A percentile compares a stretch with the other conserved stretches of the same genome.
Conservation (phyloP, 2,797 vertebrate species). For the Benthosema pterotum region DNA sequence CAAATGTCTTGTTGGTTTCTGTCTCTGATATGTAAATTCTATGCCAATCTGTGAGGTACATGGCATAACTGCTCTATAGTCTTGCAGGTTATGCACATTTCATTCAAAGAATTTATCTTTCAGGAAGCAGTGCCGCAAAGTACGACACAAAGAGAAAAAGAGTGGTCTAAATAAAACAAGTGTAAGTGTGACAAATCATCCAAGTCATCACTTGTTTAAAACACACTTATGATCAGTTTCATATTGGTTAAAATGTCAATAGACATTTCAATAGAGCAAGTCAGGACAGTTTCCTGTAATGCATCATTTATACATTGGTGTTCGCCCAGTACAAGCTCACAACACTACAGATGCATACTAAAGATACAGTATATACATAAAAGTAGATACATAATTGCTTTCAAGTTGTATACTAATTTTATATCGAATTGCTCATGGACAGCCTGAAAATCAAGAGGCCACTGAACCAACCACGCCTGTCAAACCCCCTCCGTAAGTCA, state of each 20-base stretch:
- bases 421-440: neutral
- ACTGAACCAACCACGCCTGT: neutral
- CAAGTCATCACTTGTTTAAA: too few species aligned
- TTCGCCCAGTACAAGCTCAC: too few species aligned
- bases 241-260: neutral
- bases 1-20: too few species aligned
- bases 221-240: neutral
- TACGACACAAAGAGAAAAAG: neutral
- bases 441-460: neutral
- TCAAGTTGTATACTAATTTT: neutral
- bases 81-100: neutral
- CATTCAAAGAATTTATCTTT: constrained; percentile 21
- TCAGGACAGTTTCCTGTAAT: neutral
- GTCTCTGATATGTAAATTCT: too few species aligned
- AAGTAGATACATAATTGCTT: neutral
- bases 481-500: constrained; percentile 45
- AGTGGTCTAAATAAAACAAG: constrained; percentile 72
- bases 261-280: neutral
- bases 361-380: too few species aligned
- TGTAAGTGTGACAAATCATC: too few species aligned
- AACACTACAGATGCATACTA: too few species aligned
- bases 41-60: constrained; percentile 16
- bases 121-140: constrained; percentile 13
- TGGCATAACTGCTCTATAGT: neutral
- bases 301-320: neutral